Conservation (phyloP, 2,797 vertebrate species). For the Agapornis canus region DNA sequence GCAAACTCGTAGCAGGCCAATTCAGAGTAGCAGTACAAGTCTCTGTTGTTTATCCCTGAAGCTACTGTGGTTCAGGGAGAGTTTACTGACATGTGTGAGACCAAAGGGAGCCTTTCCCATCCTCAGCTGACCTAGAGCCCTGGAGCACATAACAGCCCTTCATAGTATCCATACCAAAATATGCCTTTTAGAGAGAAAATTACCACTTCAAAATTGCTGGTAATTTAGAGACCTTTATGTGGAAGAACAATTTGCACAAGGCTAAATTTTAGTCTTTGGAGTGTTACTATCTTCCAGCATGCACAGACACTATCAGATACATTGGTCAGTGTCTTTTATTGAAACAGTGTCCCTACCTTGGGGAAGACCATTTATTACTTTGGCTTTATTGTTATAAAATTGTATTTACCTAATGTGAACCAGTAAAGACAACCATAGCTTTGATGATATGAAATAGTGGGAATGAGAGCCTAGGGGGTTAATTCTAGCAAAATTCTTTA, state of each 20-base stretch:
- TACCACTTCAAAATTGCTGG: background rate
- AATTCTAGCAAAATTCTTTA: background rate
- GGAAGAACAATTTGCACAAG: background rate
- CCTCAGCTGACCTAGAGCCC: background rate
- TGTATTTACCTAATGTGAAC: slow-evolving; percentile 5
- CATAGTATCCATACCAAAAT: background rate
- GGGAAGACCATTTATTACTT: background rate
- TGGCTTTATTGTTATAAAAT: slow-evolving; percentile 4
- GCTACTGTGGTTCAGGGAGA: slow-evolving; percentile 1
- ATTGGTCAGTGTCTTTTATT: background rate
- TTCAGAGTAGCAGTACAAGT: background rate
- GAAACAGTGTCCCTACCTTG: background rate
- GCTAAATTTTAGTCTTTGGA: background rate
- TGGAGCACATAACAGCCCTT: background rate
- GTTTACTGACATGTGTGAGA: slow-evolving; percentile 28
- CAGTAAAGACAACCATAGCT: background rate
- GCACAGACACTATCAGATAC: background rate
- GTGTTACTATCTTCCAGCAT: background rate
- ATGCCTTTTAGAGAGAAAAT: background rate
- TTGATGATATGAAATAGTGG: background rate
- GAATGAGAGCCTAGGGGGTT: too few relatives aligned
- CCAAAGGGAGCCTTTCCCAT: slow-evolving; percentile 5
- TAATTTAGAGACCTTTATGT: background rate
- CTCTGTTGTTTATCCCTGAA: slow-evolving; percentile 62
- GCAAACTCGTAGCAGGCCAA: background rate